Base-by-base conservation (phyloP, 2,113 vertebrate species). In the Capreolus pygargus region DNA sequence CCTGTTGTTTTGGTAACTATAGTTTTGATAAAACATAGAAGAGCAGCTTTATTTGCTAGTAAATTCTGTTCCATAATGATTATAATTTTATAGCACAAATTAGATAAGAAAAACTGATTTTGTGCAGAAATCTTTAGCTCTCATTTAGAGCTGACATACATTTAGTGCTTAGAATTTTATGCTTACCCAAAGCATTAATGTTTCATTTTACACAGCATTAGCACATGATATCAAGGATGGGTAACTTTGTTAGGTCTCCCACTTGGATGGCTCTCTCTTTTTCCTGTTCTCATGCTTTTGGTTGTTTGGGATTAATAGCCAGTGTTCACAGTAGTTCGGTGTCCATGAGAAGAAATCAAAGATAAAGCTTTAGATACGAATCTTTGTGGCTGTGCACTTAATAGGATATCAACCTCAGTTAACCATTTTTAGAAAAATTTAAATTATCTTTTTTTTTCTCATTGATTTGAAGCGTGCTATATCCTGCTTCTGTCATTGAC, bases 281-380 rank as follows among this genome's bases (percentile, higher is more conserved):
- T 88, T 25, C 54, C 79, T 90, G 4, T 92, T 97, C 91, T 90
- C 86, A 2, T 17, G 96, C 43, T 89, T 91, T n/a, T 50, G 92
- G 89, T 74, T 93, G 60, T 97, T 98, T 96, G 67, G 45, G n/a
- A 95, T 98, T 98, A 94, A 97, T 97, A 97, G 54, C 36, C 9
- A 39, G 2, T 86, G 70, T 97, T 98, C 74, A 96, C 84, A 61
- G 55, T 91, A 95, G 45, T 97, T 98, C 87, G 39, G 1, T 15
- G 61, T 84, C 88, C 43, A 86, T 94, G 47, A 96, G 64, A 64
- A 94, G 61, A 97, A 98, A 86, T 13, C 39, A 79, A 86, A 97
- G 84, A 64, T 94, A 96, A 97, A 85, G 91, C 39, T 81, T 36
- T 57, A 36, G 33, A 52, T 60, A 47, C 81, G 52, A 86, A n/a